Percentiles rank a stretch among this genome's conserved stretches.
phyloP scores from a whole-genome alignment of 2,113 vertebrate species.

The Entomyzon cyanotis region DNA sequence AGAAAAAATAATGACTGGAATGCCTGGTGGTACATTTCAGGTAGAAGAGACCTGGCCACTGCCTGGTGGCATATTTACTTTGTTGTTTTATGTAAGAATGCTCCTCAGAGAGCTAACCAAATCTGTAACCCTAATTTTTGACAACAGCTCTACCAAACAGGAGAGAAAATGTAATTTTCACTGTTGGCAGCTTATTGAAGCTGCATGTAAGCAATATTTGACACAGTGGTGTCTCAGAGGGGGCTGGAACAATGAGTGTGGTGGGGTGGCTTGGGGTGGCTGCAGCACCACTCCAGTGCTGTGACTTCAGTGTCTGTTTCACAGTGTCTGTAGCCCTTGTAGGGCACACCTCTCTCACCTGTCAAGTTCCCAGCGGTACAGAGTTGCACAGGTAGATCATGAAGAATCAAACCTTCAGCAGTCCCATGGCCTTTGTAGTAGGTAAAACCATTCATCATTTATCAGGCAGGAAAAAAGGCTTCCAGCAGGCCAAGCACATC shows the following conservation, averaged over 20 bases:
- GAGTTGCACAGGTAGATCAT: neutral
- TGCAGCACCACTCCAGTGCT: neutral
- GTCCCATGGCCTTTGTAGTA: neutral
- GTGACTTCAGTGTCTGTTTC: neutral
- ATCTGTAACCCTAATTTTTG: neutral
- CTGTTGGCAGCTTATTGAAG: neutral
- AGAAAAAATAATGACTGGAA: neutral
- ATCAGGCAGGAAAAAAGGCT: neutral
- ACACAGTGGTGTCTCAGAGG: neutral
- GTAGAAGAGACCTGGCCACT: neutral
- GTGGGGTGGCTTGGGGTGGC: neutral
- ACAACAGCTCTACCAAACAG: neutral
- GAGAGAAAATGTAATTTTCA: neutral
- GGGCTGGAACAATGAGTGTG: fast-evolving
- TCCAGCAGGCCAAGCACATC: neutral
- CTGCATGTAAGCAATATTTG: neutral
- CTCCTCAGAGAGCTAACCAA: neutral
- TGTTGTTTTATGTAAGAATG: neutral
- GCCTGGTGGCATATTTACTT: neutral
- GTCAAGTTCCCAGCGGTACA: neutral
- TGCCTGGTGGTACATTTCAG: neutral
- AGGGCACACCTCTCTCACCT: neutral
- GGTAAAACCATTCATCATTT: neutral
- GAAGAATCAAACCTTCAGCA: neutral
- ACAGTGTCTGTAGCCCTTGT: neutral